These are phyloP conservation scores for Cecropterus lyciades DNA, from an alignment of 1,140 invertebrate genomes.

Conservation along the genomic window DNA sequence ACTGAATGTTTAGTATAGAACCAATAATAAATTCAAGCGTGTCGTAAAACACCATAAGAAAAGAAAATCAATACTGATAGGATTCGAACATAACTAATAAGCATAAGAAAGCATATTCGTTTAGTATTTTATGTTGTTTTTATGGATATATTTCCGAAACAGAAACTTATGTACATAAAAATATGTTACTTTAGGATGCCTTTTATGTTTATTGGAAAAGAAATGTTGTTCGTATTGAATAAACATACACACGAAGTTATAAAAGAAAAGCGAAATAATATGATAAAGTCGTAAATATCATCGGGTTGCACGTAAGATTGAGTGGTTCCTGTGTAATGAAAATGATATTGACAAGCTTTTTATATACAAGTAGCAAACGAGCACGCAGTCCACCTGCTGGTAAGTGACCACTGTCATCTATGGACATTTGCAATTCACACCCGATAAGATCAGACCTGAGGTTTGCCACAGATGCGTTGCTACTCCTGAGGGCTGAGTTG, in stretches of 20 bases:
- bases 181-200: slow-evolving; percentile 18
- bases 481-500: no score
- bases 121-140: not conserved
- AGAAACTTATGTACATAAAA: slow-evolving; percentile 24
- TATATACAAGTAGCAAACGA: no score
- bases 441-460: no score
- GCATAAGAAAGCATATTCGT: not conserved
- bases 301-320: not conserved
- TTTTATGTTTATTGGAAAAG: slow-evolving; percentile 15
- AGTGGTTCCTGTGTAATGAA: no score
- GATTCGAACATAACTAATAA: not conserved
- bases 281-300: not conserved
- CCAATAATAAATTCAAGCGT: no score
- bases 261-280: slow-evolving; percentile 9
- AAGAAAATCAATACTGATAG: not conserved
- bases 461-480: no score
- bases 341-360: no score
- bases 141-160: slow-evolving; percentile 2
- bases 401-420: no score
- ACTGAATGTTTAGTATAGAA: no score
- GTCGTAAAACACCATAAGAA: not conserved
- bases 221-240: slow-evolving; percentile 18
- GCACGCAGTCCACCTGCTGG: no score
- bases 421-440: no score
- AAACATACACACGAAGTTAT: slow-evolving; percentile 2